Evolutionary conservation across 2,888 invertebrate genomes (phyloP), one percentile per base, ranked within the genome.

Genomic region (Lysandra bellargus): DNA sequence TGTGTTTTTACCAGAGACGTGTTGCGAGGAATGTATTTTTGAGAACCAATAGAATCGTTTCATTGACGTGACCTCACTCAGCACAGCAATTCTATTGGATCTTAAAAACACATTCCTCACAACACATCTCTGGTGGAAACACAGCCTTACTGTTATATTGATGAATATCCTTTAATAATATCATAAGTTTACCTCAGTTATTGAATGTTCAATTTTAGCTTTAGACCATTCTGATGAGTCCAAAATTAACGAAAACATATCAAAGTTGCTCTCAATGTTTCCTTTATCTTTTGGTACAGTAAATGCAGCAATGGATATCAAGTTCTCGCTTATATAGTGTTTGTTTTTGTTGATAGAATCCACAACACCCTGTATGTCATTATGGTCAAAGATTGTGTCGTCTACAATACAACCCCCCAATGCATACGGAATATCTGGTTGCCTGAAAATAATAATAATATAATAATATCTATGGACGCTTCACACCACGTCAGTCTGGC

Each of bases 361-460:
- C n/a, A 93, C 86, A 61, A 92, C 85, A 4, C 83, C 82, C 44
- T 85, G 84, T 64, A 93, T 85, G 80, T 93, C 89, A 81, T 81
- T 85, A 37, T 84, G 82, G 57, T 88, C 86, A 78, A 84, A 85
- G 60, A 90, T 85, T 61, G 90, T 89, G 80, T 92, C 94, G 81
- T 94, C 92, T 17, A 94, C 89, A 23, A 93, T 88, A 83, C 95
- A 95, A 9, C 95, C 95, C 30, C 92, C 95, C 69, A 95, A 85
- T 4, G 95, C 95, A 84, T 90, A 94, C 1, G 95, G 93, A 33
- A 87, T 84, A 80, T 91, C 87, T 49, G 91, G 90, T 85, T 95
- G 95, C 2, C 95, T 95, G 86, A 75, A 92, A 79, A 40, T 23
- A 23, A 23, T 23, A 23, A 23, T 23, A 23, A 23, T 23, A 23